Conservation (phyloP, 2,797 vertebrate species). For the Falco concolor region DNA sequence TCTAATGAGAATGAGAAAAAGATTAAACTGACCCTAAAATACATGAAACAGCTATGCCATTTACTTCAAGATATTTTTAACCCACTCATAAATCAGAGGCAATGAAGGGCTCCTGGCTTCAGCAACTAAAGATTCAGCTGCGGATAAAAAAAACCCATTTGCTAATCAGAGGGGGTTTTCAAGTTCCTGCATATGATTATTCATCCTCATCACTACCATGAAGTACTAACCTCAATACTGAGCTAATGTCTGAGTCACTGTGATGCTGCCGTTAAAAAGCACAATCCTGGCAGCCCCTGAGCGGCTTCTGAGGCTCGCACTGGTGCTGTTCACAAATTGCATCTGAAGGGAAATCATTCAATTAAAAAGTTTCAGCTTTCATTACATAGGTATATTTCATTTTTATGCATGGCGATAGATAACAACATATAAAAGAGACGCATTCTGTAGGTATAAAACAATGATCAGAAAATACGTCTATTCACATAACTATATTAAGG, state of each 20-base stretch:
- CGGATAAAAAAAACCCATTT: background rate
- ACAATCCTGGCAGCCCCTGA: background rate
- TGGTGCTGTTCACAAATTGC: background rate
- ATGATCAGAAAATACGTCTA: background rate
- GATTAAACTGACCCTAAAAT: background rate
- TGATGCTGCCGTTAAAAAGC: background rate
- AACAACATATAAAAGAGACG: too few relatives aligned
- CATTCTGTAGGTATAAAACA: background rate
- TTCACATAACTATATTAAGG: background rate
- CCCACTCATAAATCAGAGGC: background rate
- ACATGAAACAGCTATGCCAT: background rate
- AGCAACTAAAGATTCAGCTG: background rate
- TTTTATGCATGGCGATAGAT: background rate
- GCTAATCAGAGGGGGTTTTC: background rate
- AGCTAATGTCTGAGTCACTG: background rate
- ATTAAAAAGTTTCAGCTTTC: background rate
- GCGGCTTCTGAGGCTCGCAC: background rate
- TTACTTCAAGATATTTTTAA: background rate
- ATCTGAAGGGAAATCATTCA: fast-evolving
- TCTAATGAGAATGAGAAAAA: background rate
- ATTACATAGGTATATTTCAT: background rate
- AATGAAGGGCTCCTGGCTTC: background rate
- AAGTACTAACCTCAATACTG: background rate
- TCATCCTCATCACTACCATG: background rate
- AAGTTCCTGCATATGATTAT: background rate